These are phyloP conservation scores for Austrolebias charrua DNA, from an alignment of 2,797 vertebrate genomes.

Conservation along the genomic window DNA sequence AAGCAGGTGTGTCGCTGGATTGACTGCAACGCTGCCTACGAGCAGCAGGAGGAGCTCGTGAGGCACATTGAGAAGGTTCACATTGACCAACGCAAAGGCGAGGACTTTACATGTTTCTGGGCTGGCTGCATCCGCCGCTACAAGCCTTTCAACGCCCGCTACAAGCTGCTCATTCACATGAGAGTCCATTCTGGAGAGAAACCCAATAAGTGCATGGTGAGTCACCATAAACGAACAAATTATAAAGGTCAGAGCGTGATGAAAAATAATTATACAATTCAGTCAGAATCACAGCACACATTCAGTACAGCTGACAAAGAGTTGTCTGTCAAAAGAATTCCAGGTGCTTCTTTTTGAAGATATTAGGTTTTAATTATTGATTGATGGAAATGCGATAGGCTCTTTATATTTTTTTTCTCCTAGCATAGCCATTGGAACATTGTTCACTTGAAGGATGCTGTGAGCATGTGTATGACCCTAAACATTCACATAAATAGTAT, in stretches of 20 bases:
- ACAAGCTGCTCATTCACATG: constrained; percentile 99
- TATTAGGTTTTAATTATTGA: constrained; percentile 32
- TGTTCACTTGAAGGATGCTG: no score
- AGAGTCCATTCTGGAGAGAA: constrained; percentile 99
- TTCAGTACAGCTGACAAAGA: not conserved
- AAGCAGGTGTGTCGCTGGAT: constrained; percentile 96
- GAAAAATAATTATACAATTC: not conserved
- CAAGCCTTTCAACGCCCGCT: constrained; percentile 98
- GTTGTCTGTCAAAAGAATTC: no score
- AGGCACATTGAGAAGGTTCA: constrained; percentile 99
- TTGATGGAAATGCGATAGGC: not conserved
- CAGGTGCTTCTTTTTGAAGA: constrained; percentile 12
- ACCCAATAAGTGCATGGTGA: constrained; percentile 99
- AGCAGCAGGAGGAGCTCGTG: constrained; percentile 98
- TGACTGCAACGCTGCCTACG: constrained; percentile 93
- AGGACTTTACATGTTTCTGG: constrained; percentile 99
- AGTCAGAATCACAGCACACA: constrained; percentile 14
- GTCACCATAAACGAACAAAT: constrained; percentile 60
- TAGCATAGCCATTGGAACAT: no score
- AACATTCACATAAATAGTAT: no score
- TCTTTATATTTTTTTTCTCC: no score
- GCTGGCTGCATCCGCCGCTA: constrained; percentile 95
- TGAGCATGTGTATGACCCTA: no score
- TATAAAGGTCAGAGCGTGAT: constrained; percentile 1
- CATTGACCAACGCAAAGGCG: constrained; percentile 97